Evolutionary conservation across 2,797 vertebrate genomes (phyloP), one percentile per base, ranked within the genome.

Genomic region (Oophaga sylvatica): DNA sequence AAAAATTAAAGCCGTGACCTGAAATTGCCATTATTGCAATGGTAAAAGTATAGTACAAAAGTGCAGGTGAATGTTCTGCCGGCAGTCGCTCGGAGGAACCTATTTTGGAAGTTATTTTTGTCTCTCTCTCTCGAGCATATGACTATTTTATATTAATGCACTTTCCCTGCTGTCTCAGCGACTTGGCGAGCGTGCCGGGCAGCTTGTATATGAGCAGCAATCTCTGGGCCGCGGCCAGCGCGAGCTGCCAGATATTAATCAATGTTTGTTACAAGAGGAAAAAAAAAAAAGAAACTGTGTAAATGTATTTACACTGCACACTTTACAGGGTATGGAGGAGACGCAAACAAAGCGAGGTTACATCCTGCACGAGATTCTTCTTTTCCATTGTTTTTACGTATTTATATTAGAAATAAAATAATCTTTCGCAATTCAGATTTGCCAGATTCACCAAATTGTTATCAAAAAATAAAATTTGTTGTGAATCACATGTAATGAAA

Each of bases 101-200:
- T 48, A 65, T 67, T 45, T 81, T 9, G 80, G 13, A 26, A 67
- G 80, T 81, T 81, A 81, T 81, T 81, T 81, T 53, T 20, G 62
- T 48, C 80, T 81, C 35, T 26, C 22, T 2, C 78, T 81, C 62
- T 62, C 26, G 62, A 81, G 62, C 80, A 26, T 65, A 65, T 53
- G 62, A 81, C 80, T 67, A 45, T 67, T 48, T 81, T 81, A 81
- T 67, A 81, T 81, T 81, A 65, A 81, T 81, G 80, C 20, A 17
- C 83, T 77, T 59, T 77, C 73, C 41, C 57, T 62, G 22, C 60
- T 78, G 60, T 67, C 45, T 62, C 73, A 56, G 73, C 59, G 9
- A 65, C 73, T 85, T 85, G 83, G 83, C 83, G 5, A 12, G 71
- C 62, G 11, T 20, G 59, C 41, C 2, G 73, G 22, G 71, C 59